A percentile compares a stretch with the other conserved stretches of the same genome.
Evolutionary conservation across 2,113 vertebrate species (phyloP).

Genomic region (Elgaria multicarinata): DNA sequence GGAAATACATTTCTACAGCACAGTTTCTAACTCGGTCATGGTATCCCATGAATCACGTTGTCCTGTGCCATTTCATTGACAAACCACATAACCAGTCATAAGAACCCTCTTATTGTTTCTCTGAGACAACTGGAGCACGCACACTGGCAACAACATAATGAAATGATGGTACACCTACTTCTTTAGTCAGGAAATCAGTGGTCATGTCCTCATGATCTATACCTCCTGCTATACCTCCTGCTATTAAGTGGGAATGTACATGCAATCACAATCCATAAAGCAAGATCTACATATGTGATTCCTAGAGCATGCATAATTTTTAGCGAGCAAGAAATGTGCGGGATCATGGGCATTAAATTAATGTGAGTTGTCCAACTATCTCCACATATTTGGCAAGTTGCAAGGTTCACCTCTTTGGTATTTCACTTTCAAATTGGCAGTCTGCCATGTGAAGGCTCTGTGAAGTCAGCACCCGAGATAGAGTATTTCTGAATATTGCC

Average conservation of each 20-base stretch:
- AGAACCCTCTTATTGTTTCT: slow-evolving; percentile 19
- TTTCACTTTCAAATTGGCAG: not conserved
- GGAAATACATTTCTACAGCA: slow-evolving; percentile 33
- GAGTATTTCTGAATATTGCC: not conserved
- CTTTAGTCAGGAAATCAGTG: not conserved
- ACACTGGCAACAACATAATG: not conserved
- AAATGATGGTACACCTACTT: not conserved
- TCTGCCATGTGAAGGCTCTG: not conserved
- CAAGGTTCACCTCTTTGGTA: not conserved
- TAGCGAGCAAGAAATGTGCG: not conserved
- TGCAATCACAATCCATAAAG: not conserved
- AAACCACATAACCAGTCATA: not conserved
- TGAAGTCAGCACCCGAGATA: not conserved
- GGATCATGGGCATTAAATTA: not conserved
- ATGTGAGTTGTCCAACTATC: not conserved
- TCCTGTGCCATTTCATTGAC: not conserved
- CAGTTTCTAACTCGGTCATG: not conserved
- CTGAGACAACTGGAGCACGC: not conserved
- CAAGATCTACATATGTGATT: not conserved
- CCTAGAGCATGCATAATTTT: not conserved
- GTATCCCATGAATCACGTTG: not conserved
- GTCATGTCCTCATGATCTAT: not conserved
- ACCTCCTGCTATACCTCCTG: not conserved
- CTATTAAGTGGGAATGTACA: not conserved
- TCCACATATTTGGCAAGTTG: not conserved